phyloP scores from a whole-genome alignment of 2,113 vertebrate species.

The Stegostoma tigrinum region DNA sequence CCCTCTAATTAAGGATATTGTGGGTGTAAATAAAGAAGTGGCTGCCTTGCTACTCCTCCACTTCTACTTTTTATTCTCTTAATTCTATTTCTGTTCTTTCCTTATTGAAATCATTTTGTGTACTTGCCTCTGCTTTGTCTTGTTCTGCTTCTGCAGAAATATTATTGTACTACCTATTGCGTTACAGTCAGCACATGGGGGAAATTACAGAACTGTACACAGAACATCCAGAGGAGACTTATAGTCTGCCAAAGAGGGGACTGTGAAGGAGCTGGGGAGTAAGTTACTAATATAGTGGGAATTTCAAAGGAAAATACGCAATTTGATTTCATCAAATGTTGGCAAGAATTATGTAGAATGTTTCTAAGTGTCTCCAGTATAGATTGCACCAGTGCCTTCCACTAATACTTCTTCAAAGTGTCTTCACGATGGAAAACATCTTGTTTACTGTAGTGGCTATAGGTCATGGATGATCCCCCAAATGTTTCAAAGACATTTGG shows the following conservation, averaged over 20 bases:
- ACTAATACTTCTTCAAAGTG: not conserved
- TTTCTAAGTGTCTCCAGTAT: not conserved
- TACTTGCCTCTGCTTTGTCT: not conserved
- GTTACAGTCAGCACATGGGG: not conserved
- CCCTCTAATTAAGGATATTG: not conserved
- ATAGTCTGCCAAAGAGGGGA: not conserved
- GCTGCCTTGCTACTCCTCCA: not conserved
- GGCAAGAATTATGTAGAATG: not conserved
- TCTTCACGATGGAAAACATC: not conserved
- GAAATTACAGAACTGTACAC: not conserved
- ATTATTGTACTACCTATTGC: not conserved
- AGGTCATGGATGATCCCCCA: not conserved
- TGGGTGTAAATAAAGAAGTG: not conserved
- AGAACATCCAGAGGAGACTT: not conserved
- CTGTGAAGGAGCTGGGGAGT: not conserved
- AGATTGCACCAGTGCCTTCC: not conserved
- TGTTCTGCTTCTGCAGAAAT: not conserved
- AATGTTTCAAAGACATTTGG: not conserved
- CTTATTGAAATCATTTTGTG: not conserved
- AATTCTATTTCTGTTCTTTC: not conserved
- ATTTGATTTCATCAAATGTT: not conserved
- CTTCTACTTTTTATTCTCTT: conserved; percentile 4
- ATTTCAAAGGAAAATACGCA: not conserved
- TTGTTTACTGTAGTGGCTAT: not conserved
- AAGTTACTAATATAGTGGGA: not conserved